A percentile compares a stretch with the other conserved stretches of the same genome.
These are phyloP conservation scores for Rapana venosa DNA, from an alignment of 2,888 invertebrate species.

Conservation along the genomic window DNA sequence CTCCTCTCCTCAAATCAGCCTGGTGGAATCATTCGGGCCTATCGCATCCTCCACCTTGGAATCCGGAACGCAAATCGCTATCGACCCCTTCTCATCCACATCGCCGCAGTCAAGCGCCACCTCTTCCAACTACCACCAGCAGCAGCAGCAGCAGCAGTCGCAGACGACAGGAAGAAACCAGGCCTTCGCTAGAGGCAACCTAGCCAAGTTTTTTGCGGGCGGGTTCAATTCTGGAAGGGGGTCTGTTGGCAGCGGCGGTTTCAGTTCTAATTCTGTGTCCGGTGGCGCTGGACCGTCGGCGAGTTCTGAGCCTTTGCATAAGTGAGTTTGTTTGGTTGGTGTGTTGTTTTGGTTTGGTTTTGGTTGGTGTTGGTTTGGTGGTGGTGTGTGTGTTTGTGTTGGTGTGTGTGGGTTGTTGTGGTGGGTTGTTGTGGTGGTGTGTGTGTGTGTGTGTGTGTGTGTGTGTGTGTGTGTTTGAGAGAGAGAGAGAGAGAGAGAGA, in stretches of 20 bases:
- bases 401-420: no score
- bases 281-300: background rate
- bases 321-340: background rate
- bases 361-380: no score
- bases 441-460: background rate
- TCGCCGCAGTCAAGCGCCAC: background rate
- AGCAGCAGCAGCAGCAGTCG: background rate
- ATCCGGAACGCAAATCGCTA: background rate
- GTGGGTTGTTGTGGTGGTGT: background rate
- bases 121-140: background rate
- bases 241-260: background rate
- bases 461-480: background rate
- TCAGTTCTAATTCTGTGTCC: background rate
- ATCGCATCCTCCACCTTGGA: background rate
- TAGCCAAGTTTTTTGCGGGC: background rate
- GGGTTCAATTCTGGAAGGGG: background rate
- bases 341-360: background rate
- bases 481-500: background rate
- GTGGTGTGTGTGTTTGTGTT: no score
- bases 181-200: background rate
- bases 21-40: constrained; percentile 6
- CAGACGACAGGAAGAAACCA: background rate
- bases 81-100: background rate
- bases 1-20: background rate
- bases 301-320: background rate